These are phyloP conservation scores for Oikopleura dioica DNA, from an alignment of 23 tunicate species.

Conservation along the genomic window DNA sequence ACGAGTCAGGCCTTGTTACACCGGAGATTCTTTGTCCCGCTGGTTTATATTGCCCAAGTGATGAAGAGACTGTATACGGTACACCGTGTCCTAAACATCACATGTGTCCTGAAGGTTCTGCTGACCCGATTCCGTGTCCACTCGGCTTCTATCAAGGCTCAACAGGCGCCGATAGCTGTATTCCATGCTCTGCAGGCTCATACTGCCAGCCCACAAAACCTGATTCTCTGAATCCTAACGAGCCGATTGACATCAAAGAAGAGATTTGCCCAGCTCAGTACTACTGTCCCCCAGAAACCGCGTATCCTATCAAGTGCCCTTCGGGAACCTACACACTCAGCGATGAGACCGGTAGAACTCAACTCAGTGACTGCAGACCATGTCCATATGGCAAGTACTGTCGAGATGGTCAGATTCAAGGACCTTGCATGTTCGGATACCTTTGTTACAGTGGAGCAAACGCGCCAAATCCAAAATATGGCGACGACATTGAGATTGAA, in stretches of 20 bases:
- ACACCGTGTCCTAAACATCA: background rate
- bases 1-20: no score
- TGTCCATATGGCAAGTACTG: constrained; percentile 78
- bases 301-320: constrained; percentile 45
- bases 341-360: constrained; percentile 17
- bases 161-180: background rate
- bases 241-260: background rate
- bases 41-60: background rate
- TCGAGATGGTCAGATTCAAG: constrained; percentile 66
- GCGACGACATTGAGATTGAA: background rate
- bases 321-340: constrained; percentile 56
- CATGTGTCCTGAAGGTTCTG: background rate
- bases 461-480: background rate
- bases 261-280: background rate
- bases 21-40: background rate
- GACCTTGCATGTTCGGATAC: background rate
- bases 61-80: background rate
- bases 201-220: background rate
- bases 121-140: background rate
- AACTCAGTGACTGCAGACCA: constrained; percentile 20
- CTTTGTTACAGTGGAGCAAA: background rate
- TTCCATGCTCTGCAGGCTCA: background rate
- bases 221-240: no score
- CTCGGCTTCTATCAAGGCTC: background rate
- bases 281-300: constrained; percentile 19